phyloP scores from a whole-genome alignment of 2,113 vertebrate genomes.

The Tachycineta bicolor region DNA sequence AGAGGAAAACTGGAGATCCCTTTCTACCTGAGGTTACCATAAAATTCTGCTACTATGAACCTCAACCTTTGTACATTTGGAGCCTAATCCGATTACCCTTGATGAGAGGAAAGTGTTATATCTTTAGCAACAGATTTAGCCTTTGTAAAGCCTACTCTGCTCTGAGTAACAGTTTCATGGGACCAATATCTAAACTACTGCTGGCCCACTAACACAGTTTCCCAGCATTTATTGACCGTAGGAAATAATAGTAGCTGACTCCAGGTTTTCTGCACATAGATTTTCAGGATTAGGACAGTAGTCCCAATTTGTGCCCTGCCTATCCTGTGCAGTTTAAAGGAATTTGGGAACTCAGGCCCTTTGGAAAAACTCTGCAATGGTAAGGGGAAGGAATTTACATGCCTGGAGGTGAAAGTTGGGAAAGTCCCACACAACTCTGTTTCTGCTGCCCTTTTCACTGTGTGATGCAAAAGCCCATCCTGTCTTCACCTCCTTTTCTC shows the following conservation, averaged over 20 bases:
- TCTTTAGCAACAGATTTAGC: background rate
- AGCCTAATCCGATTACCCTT: background rate
- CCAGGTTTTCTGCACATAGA: background rate
- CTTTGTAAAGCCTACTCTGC: background rate
- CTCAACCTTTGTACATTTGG: background rate
- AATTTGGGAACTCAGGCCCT: background rate
- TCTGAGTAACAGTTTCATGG: background rate
- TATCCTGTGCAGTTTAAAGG: background rate
- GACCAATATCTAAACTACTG: background rate
- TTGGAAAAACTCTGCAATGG: background rate
- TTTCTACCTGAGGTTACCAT: background rate
- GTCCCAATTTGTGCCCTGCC: background rate
- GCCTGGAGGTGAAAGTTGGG: background rate
- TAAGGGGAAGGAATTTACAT: background rate
- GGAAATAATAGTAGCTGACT: background rate
- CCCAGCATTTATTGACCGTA: background rate
- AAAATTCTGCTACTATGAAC: background rate
- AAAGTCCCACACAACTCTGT: background rate
- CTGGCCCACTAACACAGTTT: background rate
- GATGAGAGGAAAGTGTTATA: background rate
- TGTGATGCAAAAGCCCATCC: background rate
- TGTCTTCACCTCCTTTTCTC: background rate
- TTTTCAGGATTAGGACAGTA: background rate
- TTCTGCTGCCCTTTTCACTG: background rate
- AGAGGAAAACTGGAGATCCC: background rate